phyloP scores from a whole-genome alignment of 1,140 invertebrate species.

The Cheumatopsyche charites region DNA sequence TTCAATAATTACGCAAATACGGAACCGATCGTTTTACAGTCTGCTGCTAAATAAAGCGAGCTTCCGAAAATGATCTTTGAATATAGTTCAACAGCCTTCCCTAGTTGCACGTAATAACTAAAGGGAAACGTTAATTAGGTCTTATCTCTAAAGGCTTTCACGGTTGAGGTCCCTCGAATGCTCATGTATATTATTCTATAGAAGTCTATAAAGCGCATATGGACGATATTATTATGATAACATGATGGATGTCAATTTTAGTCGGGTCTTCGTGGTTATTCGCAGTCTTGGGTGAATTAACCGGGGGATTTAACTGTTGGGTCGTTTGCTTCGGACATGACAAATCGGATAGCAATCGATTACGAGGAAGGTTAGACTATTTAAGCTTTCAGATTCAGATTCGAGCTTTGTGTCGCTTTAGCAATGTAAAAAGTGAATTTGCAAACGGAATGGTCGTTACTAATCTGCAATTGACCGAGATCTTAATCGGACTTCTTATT shows the following conservation, averaged over 20 bases:
- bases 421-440: no score
- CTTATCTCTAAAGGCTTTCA: conserved; percentile 8
- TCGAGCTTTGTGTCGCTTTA: no score
- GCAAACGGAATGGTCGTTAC: no score
- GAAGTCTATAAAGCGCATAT: not conserved
- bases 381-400: no score
- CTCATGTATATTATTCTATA: not conserved
- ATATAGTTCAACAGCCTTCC: no score
- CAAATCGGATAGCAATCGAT: conserved; percentile 11
- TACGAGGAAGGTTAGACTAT: no score
- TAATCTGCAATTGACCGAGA: conserved; percentile 5
- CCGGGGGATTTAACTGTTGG: conserved; percentile 7
- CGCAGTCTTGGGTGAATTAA: conserved; percentile 8
- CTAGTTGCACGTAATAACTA: conserved; percentile 1
- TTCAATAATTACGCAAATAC: no score
- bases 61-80: no score
- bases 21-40: no score
- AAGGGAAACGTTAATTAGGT: conserved; percentile 14
- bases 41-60: no score
- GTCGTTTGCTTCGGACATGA: conserved; percentile 1
- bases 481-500: no score
- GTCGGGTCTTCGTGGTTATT: not conserved
- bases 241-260: conserved; percentile 7
- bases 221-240: not conserved
- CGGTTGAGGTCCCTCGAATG: not conserved